A percentile compares a stretch with the other conserved stretches of the same genome.
Evolutionary conservation across 2,797 vertebrate species (phyloP).

Genomic region (Neosilurus hyrtlii): DNA sequence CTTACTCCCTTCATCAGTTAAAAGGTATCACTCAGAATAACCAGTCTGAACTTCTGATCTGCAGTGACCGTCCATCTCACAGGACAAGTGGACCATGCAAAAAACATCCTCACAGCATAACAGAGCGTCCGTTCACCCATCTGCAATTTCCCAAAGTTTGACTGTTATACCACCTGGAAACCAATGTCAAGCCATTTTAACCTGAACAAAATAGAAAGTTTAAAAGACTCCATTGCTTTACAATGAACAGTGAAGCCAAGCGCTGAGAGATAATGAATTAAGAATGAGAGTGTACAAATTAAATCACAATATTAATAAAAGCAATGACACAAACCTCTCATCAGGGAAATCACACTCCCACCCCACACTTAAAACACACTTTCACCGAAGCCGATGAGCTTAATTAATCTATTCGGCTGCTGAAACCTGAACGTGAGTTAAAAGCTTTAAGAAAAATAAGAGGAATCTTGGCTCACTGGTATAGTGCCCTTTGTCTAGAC

Average conservation of each 20-base stretch:
- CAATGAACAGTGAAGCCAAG: not conserved
- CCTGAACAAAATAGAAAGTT: not conserved
- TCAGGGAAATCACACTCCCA: not conserved
- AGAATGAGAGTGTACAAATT: not conserved
- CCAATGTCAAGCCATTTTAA: not conserved
- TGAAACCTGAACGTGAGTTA: not conserved
- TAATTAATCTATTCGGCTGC: not conserved
- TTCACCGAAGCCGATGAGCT: not conserved
- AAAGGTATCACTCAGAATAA: not conserved
- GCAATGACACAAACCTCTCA: not conserved
- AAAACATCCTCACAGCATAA: not conserved
- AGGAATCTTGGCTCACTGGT: not conserved
- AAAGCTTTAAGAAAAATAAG: not conserved
- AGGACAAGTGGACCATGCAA: not conserved
- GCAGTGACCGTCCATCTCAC: not conserved
- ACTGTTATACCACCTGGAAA: not conserved
- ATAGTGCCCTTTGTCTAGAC: not conserved
- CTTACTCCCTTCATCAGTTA: not conserved
- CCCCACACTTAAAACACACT: not conserved
- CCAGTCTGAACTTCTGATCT: not conserved
- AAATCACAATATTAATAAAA: slow-evolving; percentile 1
- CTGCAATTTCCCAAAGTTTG: not conserved
- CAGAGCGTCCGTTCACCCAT: not conserved
- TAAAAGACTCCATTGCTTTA: not conserved
- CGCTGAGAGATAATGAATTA: not conserved